phyloP scores from a whole-genome alignment of 53 echinoderm and acorn worm species.

The Zoroaster sp. region DNA sequence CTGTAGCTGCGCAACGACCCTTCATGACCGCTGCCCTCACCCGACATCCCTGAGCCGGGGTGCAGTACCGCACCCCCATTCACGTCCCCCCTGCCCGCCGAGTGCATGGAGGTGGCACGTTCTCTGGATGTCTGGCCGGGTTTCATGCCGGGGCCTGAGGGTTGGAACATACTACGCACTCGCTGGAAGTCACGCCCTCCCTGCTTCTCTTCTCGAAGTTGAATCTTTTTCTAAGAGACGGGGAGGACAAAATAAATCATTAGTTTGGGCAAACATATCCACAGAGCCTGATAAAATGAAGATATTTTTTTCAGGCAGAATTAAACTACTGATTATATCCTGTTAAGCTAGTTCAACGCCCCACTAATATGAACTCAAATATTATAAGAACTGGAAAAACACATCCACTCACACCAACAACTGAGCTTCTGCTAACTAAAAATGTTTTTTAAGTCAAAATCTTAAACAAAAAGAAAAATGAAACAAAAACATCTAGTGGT shows the following conservation, averaged over 20 bases:
- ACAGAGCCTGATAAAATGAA: neutral
- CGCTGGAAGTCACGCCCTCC: slow-evolving; percentile 43
- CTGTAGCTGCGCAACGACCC: slow-evolving; percentile 53
- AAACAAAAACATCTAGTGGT: too few relatives aligned
- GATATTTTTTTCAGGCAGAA: too few relatives aligned
- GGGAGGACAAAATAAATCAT: neutral
- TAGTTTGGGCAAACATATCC: neutral
- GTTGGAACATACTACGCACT: slow-evolving; percentile 66
- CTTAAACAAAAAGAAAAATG: too few relatives aligned
- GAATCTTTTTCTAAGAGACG: slow-evolving; percentile 21
- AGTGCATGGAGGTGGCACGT: slow-evolving; percentile 28
- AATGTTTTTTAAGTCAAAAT: too few relatives aligned
- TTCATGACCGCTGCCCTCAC: neutral
- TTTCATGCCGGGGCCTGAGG: slow-evolving; percentile 3
- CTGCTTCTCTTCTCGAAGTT: slow-evolving; percentile 37
- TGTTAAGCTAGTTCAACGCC: too few relatives aligned
- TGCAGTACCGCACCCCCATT: neutral
- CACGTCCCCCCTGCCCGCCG: slow-evolving; percentile 5
- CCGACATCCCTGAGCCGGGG: neutral
- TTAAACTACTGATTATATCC: too few relatives aligned
- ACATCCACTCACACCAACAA: too few relatives aligned
- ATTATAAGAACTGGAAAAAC: too few relatives aligned
- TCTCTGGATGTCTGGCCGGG: neutral
- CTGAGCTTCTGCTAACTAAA: too few relatives aligned
- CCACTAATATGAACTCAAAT: too few relatives aligned